Conservation (phyloP, 2,888 invertebrate genomes). For the Camptogramma bilineatum region DNA sequence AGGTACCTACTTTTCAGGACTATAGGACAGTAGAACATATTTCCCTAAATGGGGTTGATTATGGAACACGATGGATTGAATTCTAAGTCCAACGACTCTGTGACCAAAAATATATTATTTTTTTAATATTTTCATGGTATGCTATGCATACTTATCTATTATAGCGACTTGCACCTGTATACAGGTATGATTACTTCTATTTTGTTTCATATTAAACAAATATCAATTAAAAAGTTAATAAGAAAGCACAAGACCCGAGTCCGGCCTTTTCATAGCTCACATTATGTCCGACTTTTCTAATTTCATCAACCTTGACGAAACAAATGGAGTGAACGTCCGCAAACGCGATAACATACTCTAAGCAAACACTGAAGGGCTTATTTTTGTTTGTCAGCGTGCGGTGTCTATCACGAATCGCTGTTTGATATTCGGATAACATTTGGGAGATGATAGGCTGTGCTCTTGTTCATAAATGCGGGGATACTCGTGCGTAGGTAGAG, state of each 20-base stretch:
- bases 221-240: neutral
- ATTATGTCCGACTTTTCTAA: constrained; percentile 11
- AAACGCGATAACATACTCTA: constrained; percentile 57
- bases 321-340: constrained; percentile 49
- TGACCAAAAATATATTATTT: too few relatives aligned
- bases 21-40: too few relatives aligned
- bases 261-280: constrained; percentile 7
- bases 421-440: constrained; percentile 81
- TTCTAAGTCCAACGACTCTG: too few relatives aligned
- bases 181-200: too few relatives aligned
- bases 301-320: constrained; percentile 42
- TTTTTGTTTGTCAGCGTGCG: constrained; percentile 33
- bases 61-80: too few relatives aligned
- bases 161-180: too few relatives aligned
- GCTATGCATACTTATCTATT: too few relatives aligned
- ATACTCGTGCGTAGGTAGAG: constrained; percentile 32
- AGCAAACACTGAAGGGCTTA: constrained; percentile 46
- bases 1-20: too few relatives aligned
- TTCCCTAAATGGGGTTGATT: too few relatives aligned
- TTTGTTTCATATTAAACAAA: too few relatives aligned
- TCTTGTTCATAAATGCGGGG: constrained; percentile 59
- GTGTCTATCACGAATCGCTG: constrained; percentile 54
- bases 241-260: neutral
- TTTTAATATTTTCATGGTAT: too few relatives aligned
- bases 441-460: constrained; percentile 72